Conservation (phyloP, 2,113 vertebrate species). For the Nesoenas mayeri region DNA sequence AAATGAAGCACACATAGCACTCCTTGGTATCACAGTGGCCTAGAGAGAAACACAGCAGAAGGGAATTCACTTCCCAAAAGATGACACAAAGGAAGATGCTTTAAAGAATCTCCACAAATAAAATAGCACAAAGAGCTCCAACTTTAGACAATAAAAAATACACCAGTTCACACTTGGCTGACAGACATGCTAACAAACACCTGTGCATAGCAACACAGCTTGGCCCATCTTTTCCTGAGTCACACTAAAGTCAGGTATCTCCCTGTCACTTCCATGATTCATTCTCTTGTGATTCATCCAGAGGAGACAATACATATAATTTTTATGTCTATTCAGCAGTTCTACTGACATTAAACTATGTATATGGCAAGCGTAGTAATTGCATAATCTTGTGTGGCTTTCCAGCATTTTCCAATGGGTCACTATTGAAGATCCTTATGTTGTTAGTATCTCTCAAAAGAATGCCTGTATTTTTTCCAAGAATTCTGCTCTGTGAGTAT, state of each 20-base stretch:
- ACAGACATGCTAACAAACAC: neutral
- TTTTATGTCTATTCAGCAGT: slow-evolving; percentile 2
- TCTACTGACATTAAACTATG: neutral
- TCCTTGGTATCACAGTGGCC: neutral
- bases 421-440: neutral
- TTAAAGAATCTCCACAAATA: neutral
- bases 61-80: neutral
- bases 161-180: neutral
- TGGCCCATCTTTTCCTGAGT: neutral
- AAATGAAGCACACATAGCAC: neutral
- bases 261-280: neutral
- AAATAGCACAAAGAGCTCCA: neutral
- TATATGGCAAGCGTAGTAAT: neutral
- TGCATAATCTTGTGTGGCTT: neutral
- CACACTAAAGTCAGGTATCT: neutral
- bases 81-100: neutral
- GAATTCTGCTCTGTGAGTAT: neutral
- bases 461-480: rapidly evolving
- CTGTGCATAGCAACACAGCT: neutral
- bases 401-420: neutral
- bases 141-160: neutral
- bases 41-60: neutral
- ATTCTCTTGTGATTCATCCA: neutral
- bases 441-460: neutral
- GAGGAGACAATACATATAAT: neutral